Evolutionary conservation across 2,797 vertebrate genomes (phyloP).

Genomic region (Pangasius krempfi): DNA sequence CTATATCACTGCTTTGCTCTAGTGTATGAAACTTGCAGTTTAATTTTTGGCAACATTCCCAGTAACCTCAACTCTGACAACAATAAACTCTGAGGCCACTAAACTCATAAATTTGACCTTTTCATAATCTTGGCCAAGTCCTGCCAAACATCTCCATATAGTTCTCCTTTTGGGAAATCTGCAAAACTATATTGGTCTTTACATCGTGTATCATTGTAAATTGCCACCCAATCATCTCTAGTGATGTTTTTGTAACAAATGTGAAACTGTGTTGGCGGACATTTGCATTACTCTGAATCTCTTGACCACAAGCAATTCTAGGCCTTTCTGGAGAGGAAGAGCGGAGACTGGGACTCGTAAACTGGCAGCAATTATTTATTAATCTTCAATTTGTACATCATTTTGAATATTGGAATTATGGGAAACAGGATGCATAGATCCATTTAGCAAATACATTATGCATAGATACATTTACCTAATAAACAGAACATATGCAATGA

Average conservation of each 20-base stretch:
- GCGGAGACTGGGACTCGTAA: not conserved
- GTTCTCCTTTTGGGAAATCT: not conserved
- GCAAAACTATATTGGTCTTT: not conserved
- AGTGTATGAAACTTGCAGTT: not conserved
- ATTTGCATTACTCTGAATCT: not conserved
- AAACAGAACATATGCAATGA: not conserved
- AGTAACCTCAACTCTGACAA: not conserved
- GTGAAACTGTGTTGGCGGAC: not conserved
- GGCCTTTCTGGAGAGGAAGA: not conserved
- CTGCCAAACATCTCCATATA: not conserved
- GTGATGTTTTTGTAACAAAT: not conserved
- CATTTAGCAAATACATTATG: not conserved
- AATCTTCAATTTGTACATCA: not conserved
- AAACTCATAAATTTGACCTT: not conserved
- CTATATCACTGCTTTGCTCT: not conserved
- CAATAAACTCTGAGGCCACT: not conserved
- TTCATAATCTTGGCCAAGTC: not conserved
- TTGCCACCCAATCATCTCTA: not conserved
- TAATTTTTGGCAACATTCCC: not conserved
- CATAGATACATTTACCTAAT: no score
- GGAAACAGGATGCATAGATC: not conserved
- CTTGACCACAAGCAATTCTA: not conserved
- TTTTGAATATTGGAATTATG: not conserved
- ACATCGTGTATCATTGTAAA: not conserved
- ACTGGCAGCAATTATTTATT: slow-evolving; percentile 7